A percentile compares a stretch with the other conserved stretches of the same genome.
These are phyloP conservation scores for Stegana nigrithorax DNA, from an alignment of 2,888 invertebrate species.

Conservation along the genomic window DNA sequence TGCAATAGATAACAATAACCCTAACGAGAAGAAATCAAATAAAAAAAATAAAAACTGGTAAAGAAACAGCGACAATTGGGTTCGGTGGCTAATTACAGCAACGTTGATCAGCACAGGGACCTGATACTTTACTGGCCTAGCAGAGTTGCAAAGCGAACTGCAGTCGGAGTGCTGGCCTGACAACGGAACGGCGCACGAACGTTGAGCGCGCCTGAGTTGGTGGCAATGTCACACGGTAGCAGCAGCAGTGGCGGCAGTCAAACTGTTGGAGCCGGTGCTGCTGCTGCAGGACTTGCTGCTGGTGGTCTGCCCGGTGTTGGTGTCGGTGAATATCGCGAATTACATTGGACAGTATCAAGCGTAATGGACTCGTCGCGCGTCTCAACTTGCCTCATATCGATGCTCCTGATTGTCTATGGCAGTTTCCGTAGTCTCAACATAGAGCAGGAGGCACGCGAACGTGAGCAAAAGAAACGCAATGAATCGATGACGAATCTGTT, in stretches of 20 bases:
- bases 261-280: constrained; percentile 54
- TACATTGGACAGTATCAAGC: constrained; percentile 87
- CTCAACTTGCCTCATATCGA: constrained; percentile 96
- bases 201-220: no score
- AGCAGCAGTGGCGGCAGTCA: constrained; percentile 50
- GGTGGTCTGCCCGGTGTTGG: no score
- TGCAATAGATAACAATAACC: no score
- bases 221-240: constrained; percentile 65
- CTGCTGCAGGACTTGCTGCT: constrained; percentile 48
- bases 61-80: no score
- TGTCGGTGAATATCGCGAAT: constrained; percentile 70
- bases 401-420: constrained; percentile 96
- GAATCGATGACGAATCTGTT: constrained; percentile 71
- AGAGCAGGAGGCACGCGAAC: constrained; percentile 92
- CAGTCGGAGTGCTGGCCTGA: no score
- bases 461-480: constrained; percentile 78
- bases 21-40: no score
- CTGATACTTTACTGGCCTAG: no score
- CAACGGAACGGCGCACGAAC: no score
- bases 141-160: no score
- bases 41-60: no score
- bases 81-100: no score
- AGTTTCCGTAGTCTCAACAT: constrained; percentile 96
- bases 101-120: no score
- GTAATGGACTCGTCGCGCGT: constrained; percentile 98